A percentile compares a stretch with the other conserved stretches of the same genome.
These are phyloP conservation scores for Acrobasis suavella DNA, from an alignment of 2,888 invertebrate genomes.

Conservation along the genomic window DNA sequence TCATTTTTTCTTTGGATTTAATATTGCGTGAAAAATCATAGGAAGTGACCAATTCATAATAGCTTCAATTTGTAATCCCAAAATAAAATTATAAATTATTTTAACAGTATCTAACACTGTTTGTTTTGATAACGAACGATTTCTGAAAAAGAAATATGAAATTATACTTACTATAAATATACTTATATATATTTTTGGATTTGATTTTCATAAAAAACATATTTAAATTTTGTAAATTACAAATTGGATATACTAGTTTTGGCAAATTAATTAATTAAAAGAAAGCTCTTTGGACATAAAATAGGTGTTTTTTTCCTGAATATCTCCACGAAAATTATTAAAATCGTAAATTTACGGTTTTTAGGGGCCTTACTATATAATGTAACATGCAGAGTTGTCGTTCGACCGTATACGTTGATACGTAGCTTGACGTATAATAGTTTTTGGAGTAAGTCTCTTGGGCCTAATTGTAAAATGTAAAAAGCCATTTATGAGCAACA, in stretches of 20 bases:
- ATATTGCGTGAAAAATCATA: conserved; percentile 46
- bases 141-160: no score
- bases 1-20: conserved; percentile 52
- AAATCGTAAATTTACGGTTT: neutral
- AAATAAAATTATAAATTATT: neutral
- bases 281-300: conserved; percentile 13
- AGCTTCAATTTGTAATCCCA: conserved; percentile 26
- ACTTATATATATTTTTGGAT: no score
- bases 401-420: no score
- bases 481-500: no score
- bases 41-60: conserved; percentile 33
- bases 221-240: neutral
- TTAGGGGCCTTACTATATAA: no score
- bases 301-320: conserved; percentile 4
- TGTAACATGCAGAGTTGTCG: no score
- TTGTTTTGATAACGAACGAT: neutral
- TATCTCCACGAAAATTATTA: conserved; percentile 23
- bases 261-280: neutral
- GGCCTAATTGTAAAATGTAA: no score
- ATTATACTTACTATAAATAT: no score
- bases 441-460: no score
- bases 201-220: no score
- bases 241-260: conserved; percentile 7
- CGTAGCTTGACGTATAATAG: no score
- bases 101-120: neutral